Conservation (phyloP, 1,140 invertebrate genomes). For the silkworm (Bombyx mori) region ASM3026992v2 NC_085108.1:7893001-7893500, state of each 20-base stretch:
- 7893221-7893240: conserved; percentile 71
- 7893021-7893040: too few relatives aligned
- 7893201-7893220: too few relatives aligned
- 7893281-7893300: conserved; percentile 75
- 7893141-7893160: too few relatives aligned
- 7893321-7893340: conserved; percentile 72
- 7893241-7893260: conserved; percentile 77
- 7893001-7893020: too few relatives aligned
- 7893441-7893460: neutral
- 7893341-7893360: conserved; percentile 77
- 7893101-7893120: too few relatives aligned
- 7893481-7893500: too few relatives aligned
- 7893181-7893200: too few relatives aligned
- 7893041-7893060: too few relatives aligned
- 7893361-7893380: conserved; percentile 85
- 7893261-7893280: conserved; percentile 79
- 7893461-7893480: too few relatives aligned
- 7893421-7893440: conserved; percentile 78
- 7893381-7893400: conserved; percentile 78
- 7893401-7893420: conserved; percentile 80
- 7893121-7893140: too few relatives aligned
- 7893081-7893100: too few relatives aligned
- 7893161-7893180: neutral
- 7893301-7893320: conserved; percentile 75
- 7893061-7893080: too few relatives aligned